A percentile compares a stretch with the other conserved stretches of the same genome.
Conservation (phyloP, 2,113 vertebrate species). For the Laticauda colubrina region DNA sequence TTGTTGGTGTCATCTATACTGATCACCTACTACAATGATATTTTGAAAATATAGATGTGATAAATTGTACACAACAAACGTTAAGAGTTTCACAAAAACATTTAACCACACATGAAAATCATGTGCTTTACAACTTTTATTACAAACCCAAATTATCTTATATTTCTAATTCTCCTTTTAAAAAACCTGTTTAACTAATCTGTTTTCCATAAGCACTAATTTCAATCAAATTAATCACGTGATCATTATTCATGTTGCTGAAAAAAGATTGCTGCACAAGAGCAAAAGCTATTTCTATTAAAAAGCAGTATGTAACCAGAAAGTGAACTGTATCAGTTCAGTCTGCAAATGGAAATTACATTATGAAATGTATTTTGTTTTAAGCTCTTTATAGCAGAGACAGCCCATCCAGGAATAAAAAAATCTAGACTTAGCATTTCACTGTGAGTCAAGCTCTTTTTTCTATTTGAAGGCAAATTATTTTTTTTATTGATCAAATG, state of each 20-base stretch:
- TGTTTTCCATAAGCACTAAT: neutral
- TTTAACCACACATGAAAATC: constrained; percentile 4
- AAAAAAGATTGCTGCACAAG: neutral
- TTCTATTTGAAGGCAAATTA: neutral
- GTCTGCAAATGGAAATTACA: neutral
- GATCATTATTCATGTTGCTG: neutral
- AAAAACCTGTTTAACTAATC: neutral
- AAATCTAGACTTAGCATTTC: neutral
- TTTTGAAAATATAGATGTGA: constrained; percentile 15
- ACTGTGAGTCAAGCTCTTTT: neutral
- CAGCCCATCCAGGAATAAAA: neutral
- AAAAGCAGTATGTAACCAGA: neutral
- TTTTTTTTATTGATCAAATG: neutral
- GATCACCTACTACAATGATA: constrained; percentile 16
- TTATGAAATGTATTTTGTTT: neutral
- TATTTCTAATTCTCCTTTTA: constrained; percentile 3
- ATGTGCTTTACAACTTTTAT: neutral
- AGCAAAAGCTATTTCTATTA: neutral
- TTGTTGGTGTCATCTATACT: neutral
- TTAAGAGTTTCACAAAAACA: constrained; percentile 16
- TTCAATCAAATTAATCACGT: neutral
- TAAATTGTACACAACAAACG: constrained; percentile 11
- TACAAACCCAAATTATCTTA: constrained; percentile 11
- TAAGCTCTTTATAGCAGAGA: neutral
- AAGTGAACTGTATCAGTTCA: neutral